Percentiles rank a stretch among this genome's conserved stretches.
phyloP scores from a whole-genome alignment of 2,113 vertebrate species.

The Stomatorhinus ivindoensis region DNA sequence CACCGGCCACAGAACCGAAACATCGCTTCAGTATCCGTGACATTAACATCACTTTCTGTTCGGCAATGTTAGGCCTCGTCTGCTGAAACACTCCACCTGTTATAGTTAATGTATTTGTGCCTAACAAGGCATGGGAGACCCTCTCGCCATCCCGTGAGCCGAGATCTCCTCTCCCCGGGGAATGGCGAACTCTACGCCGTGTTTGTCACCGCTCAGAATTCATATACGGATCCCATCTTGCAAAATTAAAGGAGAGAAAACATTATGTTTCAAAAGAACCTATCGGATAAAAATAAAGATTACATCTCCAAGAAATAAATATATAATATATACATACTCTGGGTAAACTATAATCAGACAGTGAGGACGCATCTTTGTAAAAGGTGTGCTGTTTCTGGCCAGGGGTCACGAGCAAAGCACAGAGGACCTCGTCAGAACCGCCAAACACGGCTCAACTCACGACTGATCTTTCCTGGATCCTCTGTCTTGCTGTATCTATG shows the following conservation, averaged over 20 bases:
- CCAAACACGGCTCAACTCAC: not conserved
- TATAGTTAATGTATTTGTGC: not conserved
- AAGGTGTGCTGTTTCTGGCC: conserved; percentile 27
- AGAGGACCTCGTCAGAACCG: not conserved
- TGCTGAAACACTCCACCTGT: not conserved
- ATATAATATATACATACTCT: conserved; percentile 40
- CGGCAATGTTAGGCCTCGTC: not conserved
- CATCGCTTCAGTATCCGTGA: not conserved
- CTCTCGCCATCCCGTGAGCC: not conserved
- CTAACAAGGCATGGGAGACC: not conserved
- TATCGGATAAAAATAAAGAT: conserved; percentile 30
- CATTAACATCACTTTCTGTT: not conserved
- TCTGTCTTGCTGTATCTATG: not conserved
- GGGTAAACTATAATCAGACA: conserved; percentile 33
- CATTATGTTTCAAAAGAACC: not conserved
- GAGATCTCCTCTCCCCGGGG: not conserved
- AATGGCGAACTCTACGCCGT: not conserved
- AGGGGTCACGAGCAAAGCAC: not conserved
- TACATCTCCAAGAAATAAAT: conserved; percentile 39
- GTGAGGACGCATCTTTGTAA: conserved; percentile 22
- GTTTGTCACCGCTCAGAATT: not conserved
- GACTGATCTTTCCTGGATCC: not conserved
- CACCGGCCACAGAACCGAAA: not conserved
- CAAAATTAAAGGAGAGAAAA: not conserved
- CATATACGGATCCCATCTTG: not conserved